These are phyloP conservation scores for Eubasilissa splendida DNA, from an alignment of 2,888 invertebrate species.

Conservation along the genomic window DNA sequence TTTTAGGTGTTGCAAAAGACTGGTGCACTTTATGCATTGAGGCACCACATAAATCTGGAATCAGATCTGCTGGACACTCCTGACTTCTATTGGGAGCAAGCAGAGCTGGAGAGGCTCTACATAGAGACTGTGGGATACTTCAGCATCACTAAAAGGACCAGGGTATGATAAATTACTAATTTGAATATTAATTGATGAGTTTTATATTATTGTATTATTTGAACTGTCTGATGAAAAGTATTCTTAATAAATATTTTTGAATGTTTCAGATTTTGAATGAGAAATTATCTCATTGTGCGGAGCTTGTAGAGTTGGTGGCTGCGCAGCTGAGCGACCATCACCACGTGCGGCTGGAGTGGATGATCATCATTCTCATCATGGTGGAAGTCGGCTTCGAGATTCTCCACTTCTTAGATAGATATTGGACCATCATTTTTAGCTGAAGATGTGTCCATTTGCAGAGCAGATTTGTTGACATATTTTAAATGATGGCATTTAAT, in stretches of 20 bases:
- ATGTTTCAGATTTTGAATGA: constrained; percentile 90
- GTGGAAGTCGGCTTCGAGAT: constrained; percentile 93
- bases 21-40: constrained; percentile 90
- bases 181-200: background rate
- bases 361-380: constrained; percentile 96
- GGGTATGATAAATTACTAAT: constrained; percentile 68
- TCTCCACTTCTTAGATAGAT: constrained; percentile 82
- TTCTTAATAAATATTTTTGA: background rate
- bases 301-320: constrained; percentile 90
- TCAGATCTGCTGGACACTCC: constrained; percentile 96
- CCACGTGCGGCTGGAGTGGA: constrained; percentile 95
- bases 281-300: constrained; percentile 94
- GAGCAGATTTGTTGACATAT: too few relatives aligned
- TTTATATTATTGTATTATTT: constrained; percentile 50
- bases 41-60: constrained; percentile 92
- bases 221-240: background rate
- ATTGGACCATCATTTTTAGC: constrained; percentile 59
- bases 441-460: background rate
- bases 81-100: constrained; percentile 98
- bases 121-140: constrained; percentile 88
- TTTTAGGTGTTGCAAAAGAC: constrained; percentile 80
- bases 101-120: constrained; percentile 89
- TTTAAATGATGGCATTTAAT: too few relatives aligned
- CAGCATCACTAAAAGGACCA: constrained; percentile 86
- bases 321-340: constrained; percentile 93